Evolutionary conservation across 2,113 vertebrate species (phyloP).

Genomic region (Sakesphorus luctuosus): DNA sequence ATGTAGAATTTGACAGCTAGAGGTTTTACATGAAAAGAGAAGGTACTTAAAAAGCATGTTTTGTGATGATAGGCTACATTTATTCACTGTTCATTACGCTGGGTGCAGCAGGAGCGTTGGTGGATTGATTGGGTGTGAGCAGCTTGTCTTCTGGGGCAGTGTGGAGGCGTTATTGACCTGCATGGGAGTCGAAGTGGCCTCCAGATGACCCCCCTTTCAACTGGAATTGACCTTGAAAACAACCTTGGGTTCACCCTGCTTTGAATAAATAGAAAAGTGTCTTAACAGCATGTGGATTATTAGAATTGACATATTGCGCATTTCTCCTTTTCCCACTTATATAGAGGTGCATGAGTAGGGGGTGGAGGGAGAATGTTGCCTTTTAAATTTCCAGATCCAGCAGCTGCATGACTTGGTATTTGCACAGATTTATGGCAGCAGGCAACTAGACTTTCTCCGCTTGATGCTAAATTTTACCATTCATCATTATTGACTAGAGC

Average conservation of each 20-base stretch:
- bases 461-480: conserved; percentile 89
- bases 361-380: conserved; percentile 48
- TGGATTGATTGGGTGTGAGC: conserved; percentile 90
- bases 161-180: conserved; percentile 94
- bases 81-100: conserved; percentile 93
- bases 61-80: conserved; percentile 97
- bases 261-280: conserved; percentile 84
- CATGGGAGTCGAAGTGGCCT: conserved; percentile 90
- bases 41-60: conserved; percentile 97
- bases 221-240: conserved; percentile 98
- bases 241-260: conserved; percentile 82
- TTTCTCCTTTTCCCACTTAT: conserved; percentile 79
- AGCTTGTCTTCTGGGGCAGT: conserved; percentile 82
- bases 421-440: conserved; percentile 86
- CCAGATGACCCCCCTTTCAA: conserved; percentile 93
- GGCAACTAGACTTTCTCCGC: conserved; percentile 77
- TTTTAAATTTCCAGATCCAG: conserved; percentile 79
- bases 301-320: conserved; percentile 85
- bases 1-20: conserved; percentile 95
- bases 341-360: conserved; percentile 65
- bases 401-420: conserved; percentile 85
- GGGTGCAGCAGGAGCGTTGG: conserved; percentile 80
- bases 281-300: conserved; percentile 84
- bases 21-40: conserved; percentile 99
- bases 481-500: conserved; percentile 92